Evolutionary conservation across 1,140 invertebrate genomes (phyloP).

Genomic region (Trinorchestia longiramus): DNA sequence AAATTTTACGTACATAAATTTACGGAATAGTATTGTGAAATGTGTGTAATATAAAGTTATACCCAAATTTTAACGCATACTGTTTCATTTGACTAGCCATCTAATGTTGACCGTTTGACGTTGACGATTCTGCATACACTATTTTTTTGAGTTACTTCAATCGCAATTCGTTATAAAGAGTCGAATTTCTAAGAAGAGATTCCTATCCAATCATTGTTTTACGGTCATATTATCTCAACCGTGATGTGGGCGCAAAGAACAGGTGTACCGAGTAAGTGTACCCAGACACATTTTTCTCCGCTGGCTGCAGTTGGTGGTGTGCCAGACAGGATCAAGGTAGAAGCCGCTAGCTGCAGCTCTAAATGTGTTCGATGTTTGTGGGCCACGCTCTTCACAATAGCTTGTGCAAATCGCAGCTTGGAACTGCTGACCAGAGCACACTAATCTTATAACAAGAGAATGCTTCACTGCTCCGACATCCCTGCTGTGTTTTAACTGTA

Average conservation of each 20-base stretch:
- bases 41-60: too few species aligned
- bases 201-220: neutral
- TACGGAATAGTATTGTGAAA: too few species aligned
- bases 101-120: neutral
- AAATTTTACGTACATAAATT: too few species aligned
- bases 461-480: neutral
- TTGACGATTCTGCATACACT: neutral
- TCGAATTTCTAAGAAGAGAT: neutral
- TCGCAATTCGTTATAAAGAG: neutral
- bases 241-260: neutral
- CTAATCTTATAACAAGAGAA: neutral
- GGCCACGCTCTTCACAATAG: neutral
- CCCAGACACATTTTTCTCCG: neutral
- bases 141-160: neutral
- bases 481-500: neutral
- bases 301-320: neutral
- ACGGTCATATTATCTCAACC: neutral
- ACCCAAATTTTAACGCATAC: too few species aligned
- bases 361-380: constrained; percentile 8
- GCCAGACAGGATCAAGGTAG: neutral
- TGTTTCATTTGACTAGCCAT: too few species aligned
- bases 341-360: neutral
- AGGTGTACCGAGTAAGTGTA: neutral
- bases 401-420: neutral
- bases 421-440: neutral